Evolutionary conservation across 92 coral and sea anemone genomes (phyloP).

Genomic region (Scolanthus callimorphus): DNA sequence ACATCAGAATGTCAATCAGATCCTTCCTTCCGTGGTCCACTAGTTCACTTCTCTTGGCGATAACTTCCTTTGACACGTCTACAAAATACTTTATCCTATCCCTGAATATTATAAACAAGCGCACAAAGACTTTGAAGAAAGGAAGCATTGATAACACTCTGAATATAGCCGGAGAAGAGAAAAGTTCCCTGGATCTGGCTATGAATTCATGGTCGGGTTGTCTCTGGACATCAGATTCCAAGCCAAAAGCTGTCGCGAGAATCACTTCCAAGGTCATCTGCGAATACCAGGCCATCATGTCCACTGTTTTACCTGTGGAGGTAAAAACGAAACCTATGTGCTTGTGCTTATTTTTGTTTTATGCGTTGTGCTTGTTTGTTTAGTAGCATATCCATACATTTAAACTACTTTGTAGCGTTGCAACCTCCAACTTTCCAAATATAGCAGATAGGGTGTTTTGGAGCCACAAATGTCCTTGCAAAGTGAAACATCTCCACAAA

Average conservation of each 20-base stretch:
- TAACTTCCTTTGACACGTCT: constrained; percentile 32
- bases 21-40: constrained; percentile 47
- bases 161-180: constrained; percentile 23
- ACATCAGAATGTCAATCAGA: constrained; percentile 67
- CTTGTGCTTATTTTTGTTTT: too few species aligned
- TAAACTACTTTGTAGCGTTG: too few species aligned
- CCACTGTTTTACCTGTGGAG: too few species aligned
- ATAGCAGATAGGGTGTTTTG: too few species aligned
- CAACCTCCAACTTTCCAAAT: too few species aligned
- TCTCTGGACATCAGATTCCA: constrained; percentile 37
- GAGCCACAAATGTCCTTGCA: too few species aligned
- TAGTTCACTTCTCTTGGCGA: constrained; percentile 31
- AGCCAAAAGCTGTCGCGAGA: constrained; percentile 42
- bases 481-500: too few species aligned
- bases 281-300: too few species aligned
- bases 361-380: too few species aligned
- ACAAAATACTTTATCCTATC: constrained; percentile 38
- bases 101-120: constrained; percentile 22
- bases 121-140: constrained; percentile 26
- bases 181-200: constrained; percentile 14
- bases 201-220: constrained; percentile 29
- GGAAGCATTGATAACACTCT: constrained; percentile 55
- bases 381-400: too few species aligned
- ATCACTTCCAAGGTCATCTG: constrained; percentile 57
- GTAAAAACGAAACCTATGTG: too few species aligned